Evolutionary conservation across 2,888 invertebrate genomes (phyloP).

Genomic region (Diarsia dahlii): DNA sequence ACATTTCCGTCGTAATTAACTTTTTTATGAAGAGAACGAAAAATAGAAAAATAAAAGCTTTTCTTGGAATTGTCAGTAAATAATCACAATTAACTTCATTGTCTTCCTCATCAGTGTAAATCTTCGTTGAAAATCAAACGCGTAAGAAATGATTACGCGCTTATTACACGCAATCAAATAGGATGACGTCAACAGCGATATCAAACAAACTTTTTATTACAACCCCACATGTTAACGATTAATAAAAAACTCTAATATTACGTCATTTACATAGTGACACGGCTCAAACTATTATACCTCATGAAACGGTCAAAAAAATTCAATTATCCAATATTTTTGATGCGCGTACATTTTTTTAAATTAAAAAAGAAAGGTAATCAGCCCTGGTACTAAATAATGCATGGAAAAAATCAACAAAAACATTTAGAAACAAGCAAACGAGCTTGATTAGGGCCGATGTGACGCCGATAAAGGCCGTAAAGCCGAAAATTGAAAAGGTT

Average conservation of each 20-base stretch:
- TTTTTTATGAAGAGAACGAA: constrained; percentile 34
- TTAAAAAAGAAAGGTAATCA: constrained; percentile 87
- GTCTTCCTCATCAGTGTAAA: constrained; percentile 40
- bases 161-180: constrained; percentile 59
- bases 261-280: constrained; percentile 52
- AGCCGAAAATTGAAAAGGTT: constrained; percentile 90
- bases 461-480: constrained; percentile 89
- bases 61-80: constrained; percentile 19
- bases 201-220: constrained; percentile 62
- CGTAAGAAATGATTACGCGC: constrained; percentile 26
- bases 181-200: constrained; percentile 56
- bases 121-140: constrained; percentile 11
- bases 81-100: constrained; percentile 33
- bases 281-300: constrained; percentile 63
- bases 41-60: constrained; percentile 28
- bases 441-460: constrained; percentile 89
- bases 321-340: constrained; percentile 80
- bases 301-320: constrained; percentile 79
- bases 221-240: constrained; percentile 43
- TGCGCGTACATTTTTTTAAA: constrained; percentile 72
- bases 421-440: constrained; percentile 80
- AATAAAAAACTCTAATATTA: constrained; percentile 39
- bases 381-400: constrained; percentile 77
- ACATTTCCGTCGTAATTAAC: constrained; percentile 51
- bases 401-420: constrained; percentile 73